Base-by-base conservation (phyloP, 1,140 invertebrate genomes). In the Homalodisca vitripennis region DNA sequence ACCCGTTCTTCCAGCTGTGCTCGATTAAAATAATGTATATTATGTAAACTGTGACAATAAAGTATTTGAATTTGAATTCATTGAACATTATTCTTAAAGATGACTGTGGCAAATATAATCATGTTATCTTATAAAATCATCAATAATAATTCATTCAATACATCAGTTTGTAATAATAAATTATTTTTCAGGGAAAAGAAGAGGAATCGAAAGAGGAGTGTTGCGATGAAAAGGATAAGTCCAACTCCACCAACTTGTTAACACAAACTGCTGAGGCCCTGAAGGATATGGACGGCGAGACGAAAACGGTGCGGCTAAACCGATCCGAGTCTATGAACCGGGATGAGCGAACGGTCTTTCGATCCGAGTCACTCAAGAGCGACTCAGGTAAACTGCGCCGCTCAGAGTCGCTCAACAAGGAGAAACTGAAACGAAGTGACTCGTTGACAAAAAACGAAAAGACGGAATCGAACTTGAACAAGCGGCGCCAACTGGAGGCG, bases 401-500 rank as follows among this genome's bases (percentile, higher is more conserved):
- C 78, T 77, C 81, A 77, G 32, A 83, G 77, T 77, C 78, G 78
- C 62, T 82, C 0, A 83, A 83, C 68, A 83, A 83, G 69, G 70
- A 75, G 32, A 83, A 84, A 34, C 74, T 87, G 29, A 87, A 86
- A 73, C 80, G 87, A 20, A 86, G 86, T 0, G 87, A 89, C 69
- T 89, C 88, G 53, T 78, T 92, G 62, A 90, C 87, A 70, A 92
- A 92, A 79, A 89, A 84, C 55, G 91, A 92, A 77, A 92, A 92
- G 81, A 91, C 90, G 64, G 91, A 92, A 78, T 89, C 87, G 76
- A 92, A 92, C 77, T 85, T 89, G 66, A 88, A 86, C 73, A 89
- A 89, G 77, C 83, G 89, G 51, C 83, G 89, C 10, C 89, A 91
- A 77, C 79, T 85, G 60, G 79, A 75, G 73, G 67, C 70, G 32